Percentiles rank a stretch among this genome's conserved stretches.
Conservation (phyloP, 2,113 vertebrate species). For the Spermophilus dauricus region DNA sequence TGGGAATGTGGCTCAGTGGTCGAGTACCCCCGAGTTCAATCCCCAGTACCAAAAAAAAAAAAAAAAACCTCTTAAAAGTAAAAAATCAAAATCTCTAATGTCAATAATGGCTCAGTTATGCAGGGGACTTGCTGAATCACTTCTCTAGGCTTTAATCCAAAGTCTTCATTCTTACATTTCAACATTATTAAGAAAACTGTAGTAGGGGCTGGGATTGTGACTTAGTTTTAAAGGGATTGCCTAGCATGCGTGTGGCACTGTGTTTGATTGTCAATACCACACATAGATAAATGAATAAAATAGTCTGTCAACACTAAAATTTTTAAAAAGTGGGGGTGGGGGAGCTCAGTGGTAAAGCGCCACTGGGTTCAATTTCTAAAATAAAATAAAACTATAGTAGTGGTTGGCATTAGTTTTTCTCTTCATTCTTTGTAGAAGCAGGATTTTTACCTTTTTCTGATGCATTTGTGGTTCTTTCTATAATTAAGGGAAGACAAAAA, state of each 20-base stretch:
- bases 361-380: too few species aligned
- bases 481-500: conserved; percentile 71
- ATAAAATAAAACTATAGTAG: neutral
- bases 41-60: neutral
- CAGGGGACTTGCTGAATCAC: conserved; percentile 45
- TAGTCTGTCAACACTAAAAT: too few species aligned
- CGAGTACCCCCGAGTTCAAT: too few species aligned
- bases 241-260: too few species aligned
- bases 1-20: too few species aligned
- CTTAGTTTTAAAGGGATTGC: too few species aligned
- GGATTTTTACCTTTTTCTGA: conserved; percentile 16
- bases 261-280: too few species aligned
- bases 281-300: too few species aligned
- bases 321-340: too few species aligned
- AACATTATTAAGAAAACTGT: conserved; percentile 11
- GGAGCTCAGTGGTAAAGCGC: too few species aligned
- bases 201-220: too few species aligned
- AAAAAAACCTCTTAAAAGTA: conserved; percentile 35
- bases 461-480: conserved; percentile 24
- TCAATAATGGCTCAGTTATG: neutral
- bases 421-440: conserved; percentile 44
- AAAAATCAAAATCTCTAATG: conserved; percentile 50
- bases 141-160: conserved; percentile 54
- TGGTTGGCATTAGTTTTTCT: conserved; percentile 59
- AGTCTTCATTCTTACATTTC: neutral